Evolutionary conservation across 2,797 vertebrate genomes (phyloP), one percentile per base, ranked within the genome.

Genomic region (Dallia pectoralis): DNA sequence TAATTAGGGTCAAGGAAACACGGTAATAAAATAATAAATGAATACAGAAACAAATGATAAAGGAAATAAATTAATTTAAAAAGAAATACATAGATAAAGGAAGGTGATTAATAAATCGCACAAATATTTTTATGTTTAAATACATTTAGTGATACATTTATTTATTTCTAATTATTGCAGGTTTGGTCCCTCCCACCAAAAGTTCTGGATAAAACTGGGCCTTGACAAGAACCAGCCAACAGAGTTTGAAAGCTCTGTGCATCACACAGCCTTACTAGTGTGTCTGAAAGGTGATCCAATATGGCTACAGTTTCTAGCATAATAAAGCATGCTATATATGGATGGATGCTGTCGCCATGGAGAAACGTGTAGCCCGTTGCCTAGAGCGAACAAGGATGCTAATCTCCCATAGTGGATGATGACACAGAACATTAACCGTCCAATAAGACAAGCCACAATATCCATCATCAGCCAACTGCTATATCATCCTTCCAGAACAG

Each of bases 161-260:
- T n/a, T n/a, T n/a, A n/a, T n/a, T n/a, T n/a, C n/a, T n/a, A n/a
- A n/a, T n/a, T n/a, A n/a, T n/a, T n/a, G n/a, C n/a, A n/a, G n/a
- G n/a, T n/a, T n/a, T n/a, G n/a, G n/a, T n/a, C 66, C 62, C 15
- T 67, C 59, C 33, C 44, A 75, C 62, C 6, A 33, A 53, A 62
- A 67, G 71, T 70, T 74, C 69, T 4, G 18, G 72, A 48, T 76
- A 79, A 22, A 72, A 62, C 33, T 29, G 19, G 22, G 30, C 0
- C n/a, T 67, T 14, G 36, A n/a, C 36, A n/a, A 36, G 22, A n/a
- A 18, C 65, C 22, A 25, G 8, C n/a, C n/a, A 59, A 59, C 2
- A 61, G 19, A 53, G 49, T 53, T 22, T 19, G 18, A 53, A 53
- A 53, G n/a, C 49, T 19, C 51, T 53, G 19, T 53, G 7, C n/a